These are phyloP conservation scores for Anoura caudifer DNA, from an alignment of 2,113 vertebrate genomes.

Conservation along the genomic window DNA sequence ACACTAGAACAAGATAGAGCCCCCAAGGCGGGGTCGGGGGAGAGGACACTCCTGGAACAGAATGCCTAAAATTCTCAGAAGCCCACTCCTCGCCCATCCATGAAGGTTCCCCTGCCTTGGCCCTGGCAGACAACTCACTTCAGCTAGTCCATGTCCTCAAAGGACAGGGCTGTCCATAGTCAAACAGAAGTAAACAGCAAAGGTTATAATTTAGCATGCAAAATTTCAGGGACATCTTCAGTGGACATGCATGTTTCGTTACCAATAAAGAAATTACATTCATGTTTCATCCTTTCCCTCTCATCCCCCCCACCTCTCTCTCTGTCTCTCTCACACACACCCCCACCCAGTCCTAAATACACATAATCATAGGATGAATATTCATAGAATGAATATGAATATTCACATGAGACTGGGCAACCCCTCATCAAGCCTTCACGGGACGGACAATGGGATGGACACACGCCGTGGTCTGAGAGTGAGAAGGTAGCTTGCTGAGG, in stretches of 20 bases:
- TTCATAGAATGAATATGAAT: too few relatives aligned
- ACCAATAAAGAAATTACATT: not conserved
- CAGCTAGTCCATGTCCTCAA: not conserved
- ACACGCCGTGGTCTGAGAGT: not conserved
- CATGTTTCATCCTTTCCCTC: not conserved
- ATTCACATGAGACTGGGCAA: not conserved
- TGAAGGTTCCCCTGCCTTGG: not conserved
- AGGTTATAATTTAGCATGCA: not conserved
- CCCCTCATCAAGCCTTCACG: not conserved
- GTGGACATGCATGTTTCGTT: not conserved
- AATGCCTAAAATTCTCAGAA: not conserved
- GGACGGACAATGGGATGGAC: not conserved
- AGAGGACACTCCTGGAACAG: not conserved
- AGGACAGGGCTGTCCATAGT: accelerated
- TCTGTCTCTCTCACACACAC: not conserved
- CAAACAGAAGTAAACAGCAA: not conserved
- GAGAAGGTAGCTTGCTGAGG: not conserved
- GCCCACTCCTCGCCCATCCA: too few relatives aligned
- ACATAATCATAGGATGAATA: not conserved
- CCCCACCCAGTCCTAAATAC: not conserved
- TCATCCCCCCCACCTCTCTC: too few relatives aligned
- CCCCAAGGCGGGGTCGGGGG: accelerated
- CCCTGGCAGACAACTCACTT: not conserved
- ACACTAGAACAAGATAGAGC: not conserved
- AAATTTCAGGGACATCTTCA: not conserved